Conservation (phyloP, 1,140 invertebrate genomes). For the Eumeta japonica region DNA sequence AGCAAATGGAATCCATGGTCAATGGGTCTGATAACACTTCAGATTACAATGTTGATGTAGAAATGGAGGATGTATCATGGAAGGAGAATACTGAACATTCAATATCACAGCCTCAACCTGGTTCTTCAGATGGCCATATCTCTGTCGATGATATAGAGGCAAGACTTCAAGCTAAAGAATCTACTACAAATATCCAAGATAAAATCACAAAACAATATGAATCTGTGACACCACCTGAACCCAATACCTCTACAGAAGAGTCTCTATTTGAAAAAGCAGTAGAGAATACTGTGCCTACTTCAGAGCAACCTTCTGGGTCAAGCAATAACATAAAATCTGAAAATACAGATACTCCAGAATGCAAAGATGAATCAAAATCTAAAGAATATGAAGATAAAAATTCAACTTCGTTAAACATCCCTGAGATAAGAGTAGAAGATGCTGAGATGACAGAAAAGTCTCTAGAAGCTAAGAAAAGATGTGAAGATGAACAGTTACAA, state of each 20-base stretch:
- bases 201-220: constrained; percentile 30
- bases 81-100: constrained; percentile 43
- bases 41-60: constrained; percentile 67
- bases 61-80: constrained; percentile 67
- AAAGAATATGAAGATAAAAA: no score
- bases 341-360: constrained; percentile 10
- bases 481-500: no score
- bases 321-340: constrained; percentile 33
- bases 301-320: constrained; percentile 20
- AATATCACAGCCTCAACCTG: constrained; percentile 37
- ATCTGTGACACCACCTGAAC: constrained; percentile 29
- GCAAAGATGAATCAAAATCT: constrained; percentile 1
- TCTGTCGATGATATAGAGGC: constrained; percentile 40
- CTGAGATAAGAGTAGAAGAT: constrained; percentile 47
- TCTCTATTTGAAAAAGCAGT: constrained; percentile 13
- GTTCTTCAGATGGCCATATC: constrained; percentile 44
- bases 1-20: constrained; percentile 60
- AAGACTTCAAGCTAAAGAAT: constrained; percentile 29
- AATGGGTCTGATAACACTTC: constrained; percentile 61
- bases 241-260: constrained; percentile 20
- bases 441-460: constrained; percentile 31
- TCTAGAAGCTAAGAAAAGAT: constrained; percentile 12
- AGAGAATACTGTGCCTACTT: constrained; percentile 7
- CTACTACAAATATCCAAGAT: constrained; percentile 24
- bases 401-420: no score